A percentile compares a stretch with the other conserved stretches of the same genome.
Evolutionary conservation across 2,797 vertebrate genomes (phyloP).

Genomic region (Buphagus erythrorhynchus): DNA sequence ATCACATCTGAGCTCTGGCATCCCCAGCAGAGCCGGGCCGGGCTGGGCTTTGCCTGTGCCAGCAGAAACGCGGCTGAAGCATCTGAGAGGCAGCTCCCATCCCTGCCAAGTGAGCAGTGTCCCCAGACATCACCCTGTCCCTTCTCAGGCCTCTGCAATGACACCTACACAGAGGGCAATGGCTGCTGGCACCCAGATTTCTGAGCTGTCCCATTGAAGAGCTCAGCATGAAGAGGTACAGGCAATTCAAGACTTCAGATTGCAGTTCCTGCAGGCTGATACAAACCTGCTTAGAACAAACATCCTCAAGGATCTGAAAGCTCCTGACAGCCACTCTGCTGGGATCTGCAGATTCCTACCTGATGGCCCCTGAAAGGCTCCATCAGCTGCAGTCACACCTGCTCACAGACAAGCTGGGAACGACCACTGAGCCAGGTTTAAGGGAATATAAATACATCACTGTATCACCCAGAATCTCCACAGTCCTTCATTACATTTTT

Average conservation of each 20-base stretch:
- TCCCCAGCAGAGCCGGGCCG: accelerated
- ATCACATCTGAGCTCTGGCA: not conserved
- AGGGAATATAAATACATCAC: not conserved
- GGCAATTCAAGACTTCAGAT: not conserved
- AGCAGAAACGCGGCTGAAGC: not conserved
- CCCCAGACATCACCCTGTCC: not conserved
- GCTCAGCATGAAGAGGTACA: not conserved
- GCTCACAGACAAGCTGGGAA: accelerated
- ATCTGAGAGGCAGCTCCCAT: not conserved
- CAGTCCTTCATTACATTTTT: not conserved
- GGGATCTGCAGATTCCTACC: not conserved
- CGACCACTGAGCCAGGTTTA: accelerated
- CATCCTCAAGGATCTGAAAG: not conserved
- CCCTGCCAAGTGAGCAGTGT: accelerated
- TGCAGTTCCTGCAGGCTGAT: not conserved
- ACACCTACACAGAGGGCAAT: not conserved
- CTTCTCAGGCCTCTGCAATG: not conserved
- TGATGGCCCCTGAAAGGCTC: not conserved
- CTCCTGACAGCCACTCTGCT: not conserved
- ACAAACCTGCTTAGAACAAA: not conserved
- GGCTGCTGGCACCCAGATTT: not conserved
- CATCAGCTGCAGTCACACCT: not conserved
- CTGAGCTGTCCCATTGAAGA: not conserved
- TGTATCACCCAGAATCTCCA: not conserved
- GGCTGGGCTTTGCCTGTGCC: accelerated